Evolutionary conservation across 2,888 invertebrate species (phyloP).

Genomic region (Spialia ferax): DNA sequence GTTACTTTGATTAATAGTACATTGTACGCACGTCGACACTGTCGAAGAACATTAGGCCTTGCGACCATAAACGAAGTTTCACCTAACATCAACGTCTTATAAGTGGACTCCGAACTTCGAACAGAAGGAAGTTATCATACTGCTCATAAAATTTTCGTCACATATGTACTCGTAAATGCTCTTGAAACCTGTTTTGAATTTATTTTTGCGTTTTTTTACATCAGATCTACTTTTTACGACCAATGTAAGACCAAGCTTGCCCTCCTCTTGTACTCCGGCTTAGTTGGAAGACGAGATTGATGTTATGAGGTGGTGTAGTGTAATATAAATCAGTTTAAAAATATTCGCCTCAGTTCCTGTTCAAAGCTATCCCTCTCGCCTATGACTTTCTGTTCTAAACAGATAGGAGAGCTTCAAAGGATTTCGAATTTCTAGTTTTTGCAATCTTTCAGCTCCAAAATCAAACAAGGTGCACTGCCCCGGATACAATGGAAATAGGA

Average conservation of each 20-base stretch:
- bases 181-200: too few relatives aligned
- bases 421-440: constrained; percentile 11
- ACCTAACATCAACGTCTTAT: constrained; percentile 26
- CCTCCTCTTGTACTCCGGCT: too few relatives aligned
- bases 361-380: neutral
- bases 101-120: neutral
- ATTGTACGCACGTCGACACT: constrained; percentile 3
- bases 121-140: neutral
- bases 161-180: too few relatives aligned
- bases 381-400: neutral
- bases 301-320: too few relatives aligned
- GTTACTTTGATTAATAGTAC: constrained; percentile 8
- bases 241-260: too few relatives aligned
- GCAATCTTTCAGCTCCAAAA: constrained; percentile 9
- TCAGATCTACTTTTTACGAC: too few relatives aligned
- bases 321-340: constrained; percentile 2
- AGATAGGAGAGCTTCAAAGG: neutral
- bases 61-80: constrained; percentile 21
- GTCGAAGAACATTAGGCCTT: constrained; percentile 17
- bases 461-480: constrained; percentile 22
- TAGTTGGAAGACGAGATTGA: neutral
- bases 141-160: too few relatives aligned
- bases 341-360: neutral
- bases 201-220: too few relatives aligned
- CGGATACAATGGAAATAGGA: constrained; percentile 16